A percentile compares a stretch with the other conserved stretches of the same genome.
phyloP scores from a whole-genome alignment of 2,113 vertebrate genomes.

The Agelaius tricolor region DNA sequence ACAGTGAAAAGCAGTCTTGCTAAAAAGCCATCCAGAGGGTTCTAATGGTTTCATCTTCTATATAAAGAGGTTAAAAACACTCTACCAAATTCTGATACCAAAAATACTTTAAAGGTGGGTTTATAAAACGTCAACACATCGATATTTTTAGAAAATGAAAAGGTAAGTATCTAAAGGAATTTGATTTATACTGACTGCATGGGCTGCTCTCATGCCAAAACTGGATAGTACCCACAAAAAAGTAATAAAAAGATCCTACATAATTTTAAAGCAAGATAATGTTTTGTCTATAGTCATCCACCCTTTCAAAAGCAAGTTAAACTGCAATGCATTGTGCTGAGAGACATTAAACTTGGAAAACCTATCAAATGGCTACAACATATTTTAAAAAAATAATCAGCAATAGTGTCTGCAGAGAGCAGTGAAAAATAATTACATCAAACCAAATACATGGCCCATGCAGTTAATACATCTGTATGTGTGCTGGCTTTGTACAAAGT shows the following conservation, averaged over 20 bases:
- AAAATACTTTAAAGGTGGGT: neutral
- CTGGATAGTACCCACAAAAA: neutral
- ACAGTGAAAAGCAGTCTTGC: constrained; percentile 14
- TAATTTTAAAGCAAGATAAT: neutral
- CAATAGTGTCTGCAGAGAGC: neutral
- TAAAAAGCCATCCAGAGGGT: neutral
- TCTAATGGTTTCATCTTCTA: constrained; percentile 47
- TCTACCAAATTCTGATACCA: neutral
- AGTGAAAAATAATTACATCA: neutral
- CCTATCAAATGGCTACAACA: neutral
- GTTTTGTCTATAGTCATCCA: neutral
- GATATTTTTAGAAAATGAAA: neutral
- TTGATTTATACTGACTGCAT: neutral
- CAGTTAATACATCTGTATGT: neutral
- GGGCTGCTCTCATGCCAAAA: neutral
- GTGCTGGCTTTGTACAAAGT: neutral
- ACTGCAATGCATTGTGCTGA: neutral
- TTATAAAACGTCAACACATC: neutral
- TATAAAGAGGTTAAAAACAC: neutral
- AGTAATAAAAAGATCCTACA: neutral
- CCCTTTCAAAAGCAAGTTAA: neutral
- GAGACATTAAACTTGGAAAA: neutral
- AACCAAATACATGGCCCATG: neutral
- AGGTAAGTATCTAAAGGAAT: neutral
- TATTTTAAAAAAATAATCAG: neutral